These are phyloP conservation scores for Heliothis subflexa DNA, from an alignment of 1,140 invertebrate species.

Conservation along the genomic window DNA sequence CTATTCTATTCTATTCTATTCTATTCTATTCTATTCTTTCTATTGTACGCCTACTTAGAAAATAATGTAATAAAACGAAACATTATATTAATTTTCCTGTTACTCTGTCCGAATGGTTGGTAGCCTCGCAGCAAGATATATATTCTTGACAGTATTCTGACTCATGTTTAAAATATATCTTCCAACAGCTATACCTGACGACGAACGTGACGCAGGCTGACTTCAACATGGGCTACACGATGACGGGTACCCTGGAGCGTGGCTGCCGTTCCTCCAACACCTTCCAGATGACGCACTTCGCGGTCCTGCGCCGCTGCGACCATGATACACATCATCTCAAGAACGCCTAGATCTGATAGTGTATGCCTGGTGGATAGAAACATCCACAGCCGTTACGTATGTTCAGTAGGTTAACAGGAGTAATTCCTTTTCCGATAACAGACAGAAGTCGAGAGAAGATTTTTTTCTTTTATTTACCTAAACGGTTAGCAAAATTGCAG, in stretches of 20 bases:
- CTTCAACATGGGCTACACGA: slow-evolving; percentile 95
- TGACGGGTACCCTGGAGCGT: slow-evolving; percentile 94
- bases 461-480: too few species aligned
- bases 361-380: background rate
- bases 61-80: too few species aligned
- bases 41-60: too few species aligned
- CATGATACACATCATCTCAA: slow-evolving; percentile 79
- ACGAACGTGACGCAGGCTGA: slow-evolving; percentile 93
- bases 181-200: slow-evolving; percentile 89
- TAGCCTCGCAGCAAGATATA: too few species aligned
- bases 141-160: too few species aligned
- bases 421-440: too few species aligned
- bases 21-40: too few species aligned
- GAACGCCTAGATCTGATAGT: slow-evolving; percentile 57
- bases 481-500: background rate
- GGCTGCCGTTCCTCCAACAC: slow-evolving; percentile 91
- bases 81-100: too few species aligned
- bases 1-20: too few species aligned
- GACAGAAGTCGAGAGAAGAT: too few species aligned
- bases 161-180: slow-evolving; percentile 8
- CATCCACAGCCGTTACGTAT: background rate
- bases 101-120: too few species aligned
- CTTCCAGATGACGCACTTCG: slow-evolving; percentile 95
- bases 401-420: background rate
- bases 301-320: slow-evolving; percentile 90